Conservation (phyloP, 2,888 invertebrate genomes). For the Leucophenga maculata region DNA sequence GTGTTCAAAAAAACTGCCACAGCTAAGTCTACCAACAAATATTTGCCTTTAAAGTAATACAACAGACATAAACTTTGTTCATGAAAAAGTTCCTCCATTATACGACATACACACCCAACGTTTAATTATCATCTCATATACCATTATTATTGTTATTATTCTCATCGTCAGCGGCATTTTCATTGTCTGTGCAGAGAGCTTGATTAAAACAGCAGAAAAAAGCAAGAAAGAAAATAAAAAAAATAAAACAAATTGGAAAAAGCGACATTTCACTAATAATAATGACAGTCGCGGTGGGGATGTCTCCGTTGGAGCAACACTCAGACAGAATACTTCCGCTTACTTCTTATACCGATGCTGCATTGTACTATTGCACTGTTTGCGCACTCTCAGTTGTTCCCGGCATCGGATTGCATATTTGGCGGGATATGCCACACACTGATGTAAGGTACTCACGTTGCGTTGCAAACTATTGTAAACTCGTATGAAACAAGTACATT, state of each 20-base stretch:
- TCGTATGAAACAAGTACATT: no score
- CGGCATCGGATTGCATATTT: neutral
- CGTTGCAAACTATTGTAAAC: neutral
- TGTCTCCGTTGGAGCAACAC: neutral
- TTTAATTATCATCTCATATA: constrained; percentile 2
- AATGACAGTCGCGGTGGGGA: neutral
- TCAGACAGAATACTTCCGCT: neutral
- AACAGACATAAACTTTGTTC: neutral
- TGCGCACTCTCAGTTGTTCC: no score
- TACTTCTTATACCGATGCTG: neutral
- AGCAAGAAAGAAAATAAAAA: no score
- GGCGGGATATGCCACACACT: neutral
- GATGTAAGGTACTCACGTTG: neutral
- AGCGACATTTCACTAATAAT: constrained; percentile 6
- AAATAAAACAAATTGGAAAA: neutral
- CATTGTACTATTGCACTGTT: no score
- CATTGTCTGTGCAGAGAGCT: constrained; percentile 8
- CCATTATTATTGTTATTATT: neutral
- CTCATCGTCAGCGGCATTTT: neutral
- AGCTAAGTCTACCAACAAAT: neutral
- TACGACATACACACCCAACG: neutral
- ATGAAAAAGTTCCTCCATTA: no score
- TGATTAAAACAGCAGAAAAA: neutral
- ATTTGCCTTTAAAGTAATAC: neutral
- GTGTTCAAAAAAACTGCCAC: neutral